Evolutionary conservation across 2,888 invertebrate genomes (phyloP).

Genomic region (Clivina fossor): DNA sequence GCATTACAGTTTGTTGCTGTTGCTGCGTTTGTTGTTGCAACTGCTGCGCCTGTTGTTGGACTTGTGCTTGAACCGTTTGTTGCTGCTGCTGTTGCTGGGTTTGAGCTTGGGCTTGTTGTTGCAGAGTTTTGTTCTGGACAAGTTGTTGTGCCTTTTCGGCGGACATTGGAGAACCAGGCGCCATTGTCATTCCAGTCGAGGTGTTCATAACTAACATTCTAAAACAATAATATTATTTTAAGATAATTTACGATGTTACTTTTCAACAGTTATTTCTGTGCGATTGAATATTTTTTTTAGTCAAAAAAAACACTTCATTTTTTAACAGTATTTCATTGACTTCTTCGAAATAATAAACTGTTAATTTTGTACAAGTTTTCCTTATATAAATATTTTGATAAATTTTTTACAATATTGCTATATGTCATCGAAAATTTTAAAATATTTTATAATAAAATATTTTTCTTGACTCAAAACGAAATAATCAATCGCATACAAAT

Average conservation of each 20-base stretch:
- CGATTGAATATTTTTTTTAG: neutral
- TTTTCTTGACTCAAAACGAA: no score
- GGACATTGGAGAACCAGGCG: constrained; percentile 60
- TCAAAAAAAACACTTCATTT: no score
- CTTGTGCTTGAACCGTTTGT: constrained; percentile 59
- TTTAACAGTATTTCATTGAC: no score
- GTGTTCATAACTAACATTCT: constrained; percentile 63
- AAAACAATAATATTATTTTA: no score
- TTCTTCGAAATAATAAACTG: no score
- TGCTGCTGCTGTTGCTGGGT: constrained; percentile 56
- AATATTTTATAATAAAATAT: no score
- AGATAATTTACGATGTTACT: neutral
- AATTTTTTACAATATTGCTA: no score
- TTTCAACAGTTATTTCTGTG: neutral
- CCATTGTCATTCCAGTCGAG: constrained; percentile 59
- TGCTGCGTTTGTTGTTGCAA: constrained; percentile 59
- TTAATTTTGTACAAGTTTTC: no score
- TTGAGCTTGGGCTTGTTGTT: constrained; percentile 54
- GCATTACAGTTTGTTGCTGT: constrained; percentile 47
- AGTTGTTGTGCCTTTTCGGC: constrained; percentile 58
- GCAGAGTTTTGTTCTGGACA: constrained; percentile 51
- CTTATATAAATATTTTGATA: no score
- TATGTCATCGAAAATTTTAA: no score
- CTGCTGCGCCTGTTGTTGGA: constrained; percentile 58
- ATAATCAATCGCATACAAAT: no score